phyloP scores from a whole-genome alignment of 2,113 vertebrate species.

The Dasyornis broadbenti region DNA sequence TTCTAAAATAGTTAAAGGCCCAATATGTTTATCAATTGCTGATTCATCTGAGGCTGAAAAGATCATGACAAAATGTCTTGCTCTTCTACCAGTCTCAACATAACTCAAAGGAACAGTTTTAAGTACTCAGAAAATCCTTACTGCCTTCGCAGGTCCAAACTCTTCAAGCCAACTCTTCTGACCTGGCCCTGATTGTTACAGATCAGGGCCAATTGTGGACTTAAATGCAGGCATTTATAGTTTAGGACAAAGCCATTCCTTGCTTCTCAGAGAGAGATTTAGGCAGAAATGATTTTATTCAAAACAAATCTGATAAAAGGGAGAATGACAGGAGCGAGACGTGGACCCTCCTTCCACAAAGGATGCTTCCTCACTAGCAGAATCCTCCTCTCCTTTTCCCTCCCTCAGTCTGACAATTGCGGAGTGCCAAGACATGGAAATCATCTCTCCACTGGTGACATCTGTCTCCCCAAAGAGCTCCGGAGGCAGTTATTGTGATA shows the following conservation, averaged over 20 bases:
- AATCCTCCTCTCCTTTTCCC: not conserved
- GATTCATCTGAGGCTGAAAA: not conserved
- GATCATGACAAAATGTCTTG: not conserved
- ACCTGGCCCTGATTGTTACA: not conserved
- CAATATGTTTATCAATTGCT: not conserved
- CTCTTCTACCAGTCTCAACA: not conserved
- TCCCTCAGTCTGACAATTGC: slow-evolving; percentile 15
- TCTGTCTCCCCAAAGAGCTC: slow-evolving; percentile 46
- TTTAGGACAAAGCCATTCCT: not conserved
- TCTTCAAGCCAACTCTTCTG: not conserved
- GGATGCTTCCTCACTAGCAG: not conserved
- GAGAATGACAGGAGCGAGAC: not conserved
- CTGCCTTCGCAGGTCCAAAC: not conserved
- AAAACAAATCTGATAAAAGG: slow-evolving; percentile 13
- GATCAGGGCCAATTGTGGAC: not conserved
- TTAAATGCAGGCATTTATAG: not conserved
- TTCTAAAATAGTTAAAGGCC: not conserved
- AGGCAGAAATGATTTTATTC: not conserved
- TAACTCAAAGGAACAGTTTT: not conserved
- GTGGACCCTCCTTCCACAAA: not conserved
- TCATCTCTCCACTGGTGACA: slow-evolving; percentile 49
- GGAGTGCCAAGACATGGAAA: slow-evolving; percentile 18
- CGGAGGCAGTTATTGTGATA: slow-evolving; percentile 16
- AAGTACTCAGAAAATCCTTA: accelerated
- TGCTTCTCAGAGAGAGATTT: not conserved